Evolutionary conservation across 2,113 vertebrate species (phyloP), one percentile per base, ranked within the genome.

Genomic region (Pseudorasbora parva): DNA sequence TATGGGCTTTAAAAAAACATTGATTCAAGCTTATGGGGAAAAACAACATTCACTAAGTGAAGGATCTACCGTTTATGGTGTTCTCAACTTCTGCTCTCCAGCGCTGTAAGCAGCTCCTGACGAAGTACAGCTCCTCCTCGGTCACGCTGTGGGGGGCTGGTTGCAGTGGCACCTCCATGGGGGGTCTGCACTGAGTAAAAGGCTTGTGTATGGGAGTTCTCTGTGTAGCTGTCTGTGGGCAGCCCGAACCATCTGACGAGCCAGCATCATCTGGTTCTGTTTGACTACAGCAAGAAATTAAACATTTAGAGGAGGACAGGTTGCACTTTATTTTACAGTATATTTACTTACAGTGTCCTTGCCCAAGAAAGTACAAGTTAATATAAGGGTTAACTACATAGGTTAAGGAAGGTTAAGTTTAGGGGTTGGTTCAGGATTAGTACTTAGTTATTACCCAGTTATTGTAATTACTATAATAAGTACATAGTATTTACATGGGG

Each of bases 71-170:
- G 88, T 93, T 95, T 54, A 99, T 92, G 2, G 97, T 97, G 21
- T 95, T 97, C 25, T 99, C 95, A 0, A 96, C 97, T 89, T 99
- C 97, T 0, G 90, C 89, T 85, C 96, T 96, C 98, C 98, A 99
- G 2, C 96, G 95, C 88, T 96, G 96, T 25, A 99, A 94, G 89
- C 97, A 99, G 0, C 87, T 91, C 85, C 91, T 95, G 2, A 98
- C 94, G 1, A 95, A 95, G 82, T 64, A 91, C 60, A 98, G 94
- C 91, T 99, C 97, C 3, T 97, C 95, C 2, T 95, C 91, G 0
- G 94, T 95, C 75, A 94, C 88, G 19, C 90, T 87, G 15, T 82
- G 94, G 3, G 97, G 97, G 21, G 95, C 95, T 0, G 96, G 97
- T 8, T 86, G 49, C 1, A 93, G 90, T 0, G 90, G 86, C 27